A percentile compares a stretch with the other conserved stretches of the same genome.
Evolutionary conservation across 2,113 vertebrate species (phyloP).

Genomic region (Cromileptes altivelis): DNA sequence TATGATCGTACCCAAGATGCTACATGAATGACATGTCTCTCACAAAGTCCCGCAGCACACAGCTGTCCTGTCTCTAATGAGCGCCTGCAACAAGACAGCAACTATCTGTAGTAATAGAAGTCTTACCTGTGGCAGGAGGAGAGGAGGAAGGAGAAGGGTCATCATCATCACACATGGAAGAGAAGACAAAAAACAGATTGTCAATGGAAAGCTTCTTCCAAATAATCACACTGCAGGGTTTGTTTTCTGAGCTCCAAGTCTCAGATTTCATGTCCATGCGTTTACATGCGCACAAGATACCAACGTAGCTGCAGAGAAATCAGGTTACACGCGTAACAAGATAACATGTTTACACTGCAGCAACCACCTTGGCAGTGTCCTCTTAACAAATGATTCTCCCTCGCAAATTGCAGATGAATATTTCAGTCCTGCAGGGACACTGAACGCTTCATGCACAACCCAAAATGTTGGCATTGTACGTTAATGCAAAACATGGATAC

Average conservation of each 20-base stretch:
- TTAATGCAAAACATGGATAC: too few relatives aligned
- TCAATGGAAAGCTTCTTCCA: not conserved
- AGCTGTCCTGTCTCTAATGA: not conserved
- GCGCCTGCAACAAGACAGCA: not conserved
- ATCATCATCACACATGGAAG: constrained; percentile 48
- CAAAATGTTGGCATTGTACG: too few relatives aligned
- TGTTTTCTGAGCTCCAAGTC: not conserved
- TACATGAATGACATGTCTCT: too few relatives aligned
- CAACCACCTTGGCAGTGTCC: not conserved
- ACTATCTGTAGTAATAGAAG: not conserved
- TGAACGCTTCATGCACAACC: not conserved
- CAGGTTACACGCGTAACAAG: constrained; percentile 27
- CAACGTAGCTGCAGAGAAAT: not conserved
- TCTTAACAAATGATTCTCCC: not conserved
- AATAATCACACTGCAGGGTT: not conserved
- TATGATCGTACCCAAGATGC: not conserved
- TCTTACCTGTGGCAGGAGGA: constrained; percentile 43
- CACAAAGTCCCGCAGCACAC: too few relatives aligned
- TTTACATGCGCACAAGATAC: not conserved
- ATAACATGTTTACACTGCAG: not conserved
- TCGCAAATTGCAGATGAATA: not conserved
- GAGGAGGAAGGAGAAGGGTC: not conserved
- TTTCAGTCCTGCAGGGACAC: not conserved
- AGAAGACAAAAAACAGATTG: not conserved
- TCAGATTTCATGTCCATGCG: not conserved